These are phyloP conservation scores for Bombylius major DNA, from an alignment of 2,888 invertebrate genomes.

Conservation along the genomic window DNA sequence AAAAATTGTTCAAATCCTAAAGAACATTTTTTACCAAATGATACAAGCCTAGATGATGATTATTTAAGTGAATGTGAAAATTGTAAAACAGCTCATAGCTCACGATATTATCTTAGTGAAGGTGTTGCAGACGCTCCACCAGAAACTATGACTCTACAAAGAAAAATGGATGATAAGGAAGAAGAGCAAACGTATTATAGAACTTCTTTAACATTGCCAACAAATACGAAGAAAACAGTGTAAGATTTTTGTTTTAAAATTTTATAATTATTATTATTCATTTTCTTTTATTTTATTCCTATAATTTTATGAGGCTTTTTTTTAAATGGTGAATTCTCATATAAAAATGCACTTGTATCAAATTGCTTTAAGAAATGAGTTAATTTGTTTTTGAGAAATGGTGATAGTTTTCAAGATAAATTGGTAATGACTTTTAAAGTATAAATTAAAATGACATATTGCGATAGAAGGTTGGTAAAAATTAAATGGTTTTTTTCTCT, in stretches of 20 bases:
- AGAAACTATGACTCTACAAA: conserved; percentile 56
- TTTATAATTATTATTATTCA: background rate
- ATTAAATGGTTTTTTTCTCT: no score
- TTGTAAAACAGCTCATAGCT: conserved; percentile 64
- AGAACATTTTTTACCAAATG: conserved; percentile 37
- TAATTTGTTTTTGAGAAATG: no score
- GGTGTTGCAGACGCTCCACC: conserved; percentile 41
- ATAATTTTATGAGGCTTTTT: no score
- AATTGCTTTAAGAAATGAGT: no score
- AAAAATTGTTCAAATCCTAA: conserved; percentile 37
- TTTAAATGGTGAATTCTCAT: no score
- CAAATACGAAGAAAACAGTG: conserved; percentile 42
- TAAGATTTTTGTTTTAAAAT: conserved; percentile 19
- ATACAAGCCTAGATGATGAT: conserved; percentile 47
- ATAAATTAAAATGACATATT: no score
- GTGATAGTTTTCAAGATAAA: no score
- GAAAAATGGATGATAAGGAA: conserved; percentile 37
- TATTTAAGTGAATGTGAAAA: conserved; percentile 76
- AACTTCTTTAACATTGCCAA: conserved; percentile 51
- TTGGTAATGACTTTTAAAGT: no score
- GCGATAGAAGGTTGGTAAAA: no score
- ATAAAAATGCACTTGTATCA: no score
- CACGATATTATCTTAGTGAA: conserved; percentile 50
- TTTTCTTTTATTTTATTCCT: background rate
- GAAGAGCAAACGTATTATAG: conserved; percentile 44